Evolutionary conservation across 37 sponge, comb jelly and placozoan species (phyloP).

Genomic region (Crambe crambe): DNA sequence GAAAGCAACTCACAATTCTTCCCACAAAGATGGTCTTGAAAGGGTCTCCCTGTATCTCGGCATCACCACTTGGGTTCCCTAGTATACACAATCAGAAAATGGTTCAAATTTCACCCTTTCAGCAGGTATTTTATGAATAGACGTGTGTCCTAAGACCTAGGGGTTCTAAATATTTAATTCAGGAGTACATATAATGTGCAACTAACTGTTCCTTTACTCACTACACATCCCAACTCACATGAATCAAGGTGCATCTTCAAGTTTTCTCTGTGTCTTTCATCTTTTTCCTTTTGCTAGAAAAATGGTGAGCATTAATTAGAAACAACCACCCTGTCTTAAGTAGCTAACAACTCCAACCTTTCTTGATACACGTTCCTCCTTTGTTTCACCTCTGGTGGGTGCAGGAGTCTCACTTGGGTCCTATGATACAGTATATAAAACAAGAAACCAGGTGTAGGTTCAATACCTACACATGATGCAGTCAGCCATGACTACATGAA

Average conservation of each 20-base stretch:
- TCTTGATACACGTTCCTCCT: slow-evolving; percentile 64
- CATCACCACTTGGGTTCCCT: slow-evolving; percentile 93
- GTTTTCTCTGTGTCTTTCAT: slow-evolving; percentile 46
- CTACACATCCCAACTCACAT: slow-evolving; percentile 29
- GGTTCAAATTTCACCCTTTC: no score
- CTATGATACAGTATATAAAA: slow-evolving; percentile 8
- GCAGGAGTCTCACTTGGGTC: slow-evolving; percentile 80
- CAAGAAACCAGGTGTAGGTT: neutral
- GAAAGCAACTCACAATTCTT: slow-evolving; percentile 69
- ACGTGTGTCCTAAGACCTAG: no score
- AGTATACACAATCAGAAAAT: neutral
- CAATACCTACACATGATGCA: neutral
- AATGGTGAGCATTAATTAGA: slow-evolving; percentile 13
- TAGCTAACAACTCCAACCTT: slow-evolving; percentile 41
- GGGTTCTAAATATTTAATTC: no score
- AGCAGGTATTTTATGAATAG: no score
- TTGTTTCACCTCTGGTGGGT: slow-evolving; percentile 72
- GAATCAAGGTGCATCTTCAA: slow-evolving; percentile 7
- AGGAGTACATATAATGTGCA: neutral
- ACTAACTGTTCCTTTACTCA: neutral
- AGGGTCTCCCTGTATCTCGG: slow-evolving; percentile 81
- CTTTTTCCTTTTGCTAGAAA: slow-evolving; percentile 50
- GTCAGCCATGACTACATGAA: no score
- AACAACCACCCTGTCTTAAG: neutral
- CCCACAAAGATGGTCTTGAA: slow-evolving; percentile 97